These are phyloP conservation scores for Garrulus glandarius DNA, from an alignment of 2,797 vertebrate species.

Conservation along the genomic window DNA sequence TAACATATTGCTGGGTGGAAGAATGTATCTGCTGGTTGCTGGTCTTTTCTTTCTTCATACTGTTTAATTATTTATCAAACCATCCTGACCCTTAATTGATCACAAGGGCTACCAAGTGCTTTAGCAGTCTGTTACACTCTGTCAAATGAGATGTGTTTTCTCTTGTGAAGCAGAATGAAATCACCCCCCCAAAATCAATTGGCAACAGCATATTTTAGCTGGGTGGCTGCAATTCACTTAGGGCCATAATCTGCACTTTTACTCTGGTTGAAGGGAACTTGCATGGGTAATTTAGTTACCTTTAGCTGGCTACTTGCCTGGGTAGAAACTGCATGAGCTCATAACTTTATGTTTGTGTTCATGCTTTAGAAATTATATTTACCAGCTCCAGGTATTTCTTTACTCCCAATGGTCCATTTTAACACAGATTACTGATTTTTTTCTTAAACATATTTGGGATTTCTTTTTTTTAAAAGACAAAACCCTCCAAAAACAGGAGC, in stretches of 20 bases:
- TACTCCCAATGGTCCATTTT: neutral
- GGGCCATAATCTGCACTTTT: neutral
- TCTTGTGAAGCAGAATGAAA: slow-evolving; percentile 43
- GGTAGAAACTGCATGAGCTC: neutral
- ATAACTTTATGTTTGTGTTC: neutral
- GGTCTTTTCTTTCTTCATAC: neutral
- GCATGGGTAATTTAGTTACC: neutral
- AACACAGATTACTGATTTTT: neutral
- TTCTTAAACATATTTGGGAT: neutral
- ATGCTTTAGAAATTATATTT: neutral
- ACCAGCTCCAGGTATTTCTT: neutral
- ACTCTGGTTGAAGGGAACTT: neutral
- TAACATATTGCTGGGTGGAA: neutral
- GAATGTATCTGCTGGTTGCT: neutral
- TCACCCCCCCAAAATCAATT: slow-evolving; percentile 14
- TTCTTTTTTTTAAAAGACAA: neutral
- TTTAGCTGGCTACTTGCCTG: neutral
- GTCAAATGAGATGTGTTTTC: slow-evolving; percentile 23
- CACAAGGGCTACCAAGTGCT: slow-evolving; percentile 48
- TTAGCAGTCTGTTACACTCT: slow-evolving; percentile 33
- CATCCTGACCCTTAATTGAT: slow-evolving; percentile 51
- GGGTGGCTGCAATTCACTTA: neutral
- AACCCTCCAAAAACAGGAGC: neutral
- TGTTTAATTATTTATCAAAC: slow-evolving; percentile 62
- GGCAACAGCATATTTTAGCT: neutral